These are phyloP conservation scores for Tyrannus savana DNA, from an alignment of 2,113 vertebrate genomes.

Conservation along the genomic window DNA sequence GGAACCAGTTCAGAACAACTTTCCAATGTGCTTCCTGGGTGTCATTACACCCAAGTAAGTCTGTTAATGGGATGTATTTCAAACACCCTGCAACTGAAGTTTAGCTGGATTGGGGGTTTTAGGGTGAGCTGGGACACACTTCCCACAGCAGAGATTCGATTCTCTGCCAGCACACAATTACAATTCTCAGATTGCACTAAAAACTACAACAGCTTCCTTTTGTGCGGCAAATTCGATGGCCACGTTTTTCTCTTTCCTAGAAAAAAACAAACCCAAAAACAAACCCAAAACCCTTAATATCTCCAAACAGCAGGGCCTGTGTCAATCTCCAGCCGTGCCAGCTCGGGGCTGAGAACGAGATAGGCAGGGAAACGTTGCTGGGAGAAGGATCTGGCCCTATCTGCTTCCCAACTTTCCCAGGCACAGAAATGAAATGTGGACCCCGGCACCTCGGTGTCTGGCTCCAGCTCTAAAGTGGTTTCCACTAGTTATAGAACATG, in stretches of 20 bases:
- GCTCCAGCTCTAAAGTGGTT: conserved; percentile 70
- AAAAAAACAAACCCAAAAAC: not conserved
- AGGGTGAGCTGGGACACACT: not conserved
- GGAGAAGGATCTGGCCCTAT: conserved; percentile 3
- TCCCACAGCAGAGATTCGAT: not conserved
- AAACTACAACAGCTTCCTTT: not conserved
- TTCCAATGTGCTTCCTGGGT: not conserved
- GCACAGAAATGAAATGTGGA: conserved; percentile 55
- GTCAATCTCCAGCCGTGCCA: conserved; percentile 12
- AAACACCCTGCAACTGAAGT: not conserved
- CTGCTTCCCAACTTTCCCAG: conserved; percentile 58
- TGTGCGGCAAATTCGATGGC: not conserved
- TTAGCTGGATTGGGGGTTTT: not conserved
- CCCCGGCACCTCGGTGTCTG: conserved; percentile 69
- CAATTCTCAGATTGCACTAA: not conserved
- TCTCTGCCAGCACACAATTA: not conserved
- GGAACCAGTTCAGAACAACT: not conserved
- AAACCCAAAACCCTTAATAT: not conserved
- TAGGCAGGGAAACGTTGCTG: conserved; percentile 36
- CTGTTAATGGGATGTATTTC: not conserved
- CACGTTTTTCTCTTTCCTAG: not conserved
- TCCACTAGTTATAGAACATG: conserved; percentile 66
- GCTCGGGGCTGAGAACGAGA: conserved; percentile 23
- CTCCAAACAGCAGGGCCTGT: not conserved
- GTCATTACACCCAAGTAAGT: not conserved